phyloP scores from a whole-genome alignment of 2,113 vertebrate species.

The Dascyllus trimaculatus region DNA sequence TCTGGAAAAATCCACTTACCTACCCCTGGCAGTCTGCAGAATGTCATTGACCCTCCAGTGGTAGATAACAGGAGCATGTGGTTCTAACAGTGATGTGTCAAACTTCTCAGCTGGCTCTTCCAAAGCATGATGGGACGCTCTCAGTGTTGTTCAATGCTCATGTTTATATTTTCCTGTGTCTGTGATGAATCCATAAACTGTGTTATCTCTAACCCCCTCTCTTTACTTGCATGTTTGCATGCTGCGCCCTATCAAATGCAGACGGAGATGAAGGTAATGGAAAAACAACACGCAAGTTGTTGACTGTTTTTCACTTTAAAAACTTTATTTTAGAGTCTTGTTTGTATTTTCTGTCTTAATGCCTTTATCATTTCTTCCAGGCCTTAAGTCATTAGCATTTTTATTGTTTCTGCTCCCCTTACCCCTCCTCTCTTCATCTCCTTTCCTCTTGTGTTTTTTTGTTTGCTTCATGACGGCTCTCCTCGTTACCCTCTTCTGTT shows the following conservation, averaged over 20 bases:
- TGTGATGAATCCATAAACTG: constrained; percentile 47
- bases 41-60: neutral
- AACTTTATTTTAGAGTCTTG: constrained; percentile 53
- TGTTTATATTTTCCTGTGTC: constrained; percentile 39
- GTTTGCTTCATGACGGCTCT: constrained; percentile 38
- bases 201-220: constrained; percentile 86
- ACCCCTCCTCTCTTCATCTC: constrained; percentile 12
- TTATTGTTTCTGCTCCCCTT: constrained; percentile 72
- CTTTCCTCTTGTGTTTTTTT: constrained; percentile 14
- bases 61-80: neutral
- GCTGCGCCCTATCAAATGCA: constrained; percentile 92
- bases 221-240: constrained; percentile 98
- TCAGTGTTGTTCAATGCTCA: constrained; percentile 23
- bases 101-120: neutral
- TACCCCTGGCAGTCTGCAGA: neutral
- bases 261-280: constrained; percentile 96
- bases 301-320: constrained; percentile 42
- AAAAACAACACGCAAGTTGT: constrained; percentile 38
- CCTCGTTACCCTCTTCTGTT: neutral
- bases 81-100: neutral
- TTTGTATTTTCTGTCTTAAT: constrained; percentile 56
- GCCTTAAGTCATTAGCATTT: constrained; percentile 79
- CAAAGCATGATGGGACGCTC: constrained; percentile 16
- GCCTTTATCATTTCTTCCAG: constrained; percentile 71
- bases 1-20: too few species aligned